Evolutionary conservation across 2,113 vertebrate species (phyloP), one percentile per base, ranked within the genome.

Genomic region (Trinectes maculatus): DNA sequence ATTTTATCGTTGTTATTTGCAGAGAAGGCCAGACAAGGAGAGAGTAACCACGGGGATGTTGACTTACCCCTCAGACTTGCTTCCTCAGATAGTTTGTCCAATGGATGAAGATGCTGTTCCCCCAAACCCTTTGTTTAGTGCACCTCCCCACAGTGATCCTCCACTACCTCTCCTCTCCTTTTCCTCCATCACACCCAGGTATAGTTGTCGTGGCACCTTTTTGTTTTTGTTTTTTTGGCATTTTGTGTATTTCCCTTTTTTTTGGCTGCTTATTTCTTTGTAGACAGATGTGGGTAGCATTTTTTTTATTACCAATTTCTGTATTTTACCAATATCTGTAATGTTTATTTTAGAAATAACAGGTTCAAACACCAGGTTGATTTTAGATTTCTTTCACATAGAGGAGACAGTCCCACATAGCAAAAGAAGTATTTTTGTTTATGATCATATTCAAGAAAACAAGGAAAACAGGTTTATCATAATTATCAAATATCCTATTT

Each of bases 181-280:
- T 71, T 60, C 87, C 74, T 80, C 86, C 68, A 28, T 79, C 89
- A 82, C 86, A 82, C 80, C 83, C 83, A 90, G 92, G 92, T 93
- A 92, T 85, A 80, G 73, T 87, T 79, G 18, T 74, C 63, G 80
- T 16, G 8, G 48, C 83, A 80, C 64, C 53, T 53, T 71, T 69
- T 77, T 22, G 1, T 77, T 69, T 72, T 67, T 77, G 5, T n/a
- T 69, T 77, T 53, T 54, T 31, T 43, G 5, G 12, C 33, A 18
- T 22, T 34, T 71, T 42, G 9, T n/a, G n/a, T n/a, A n/a, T n/a
- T n/a, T n/a, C n/a, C n/a, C 29, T 4, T 31, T 11, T 3, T 8
- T 47, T 64, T 74, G n/a, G n/a, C n/a, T n/a, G n/a, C n/a, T n/a
- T 46, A 3, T 52, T 2, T 7, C 39, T 71, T 70, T 47, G 2